Base-by-base conservation (phyloP, 2,797 vertebrate species). In the Microcaecilia unicolor region DNA sequence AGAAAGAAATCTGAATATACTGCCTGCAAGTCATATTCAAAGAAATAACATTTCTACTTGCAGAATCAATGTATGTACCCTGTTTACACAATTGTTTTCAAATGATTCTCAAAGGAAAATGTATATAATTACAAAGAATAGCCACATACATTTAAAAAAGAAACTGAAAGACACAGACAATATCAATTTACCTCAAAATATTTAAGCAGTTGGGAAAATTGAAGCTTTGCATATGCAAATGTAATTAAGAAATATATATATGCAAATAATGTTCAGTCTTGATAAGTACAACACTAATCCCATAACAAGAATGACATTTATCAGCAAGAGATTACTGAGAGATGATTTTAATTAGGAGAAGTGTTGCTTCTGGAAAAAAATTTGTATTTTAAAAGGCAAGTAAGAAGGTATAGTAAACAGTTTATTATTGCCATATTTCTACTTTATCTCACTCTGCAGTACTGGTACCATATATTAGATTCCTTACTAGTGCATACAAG, bases 231-330 rank as follows among this genome's bases (percentile, higher is more conserved):
- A 51, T 68, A 72, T 65, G 54, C 51, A 67, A 70, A 74, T 70
- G 26, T 18, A 70, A 67, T 74, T 69, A 61, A 50, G 44, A 16
- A 23, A 51, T 29, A 51, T 40, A 55, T 35, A 26, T 41, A 52
- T 55, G 44, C 29, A 65, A 69, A 63, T 58, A 37, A 48, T 7
- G 41, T 47, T 51, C 31, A 9, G 51, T 50, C 44, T 41, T 56
- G 24, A 66, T 62, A 65, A 65, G 50, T 58, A 71, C 71, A 68
- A 64, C 30, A 60, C 34, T 50, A 51, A 66, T 51, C 59, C 47
- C 8, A 10, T 49, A 58, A 37, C 5, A 55, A 48, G 34, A 13
- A 16, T 55, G 40, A 27, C 26, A 51, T 49, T 67, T 66, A 53
- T 51, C 32, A 64, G 25, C 40, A 55, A 62, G 33, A 14, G 41